phyloP scores from a whole-genome alignment of 2,797 vertebrate species.

The Rhynchonycteris naso region DNA sequence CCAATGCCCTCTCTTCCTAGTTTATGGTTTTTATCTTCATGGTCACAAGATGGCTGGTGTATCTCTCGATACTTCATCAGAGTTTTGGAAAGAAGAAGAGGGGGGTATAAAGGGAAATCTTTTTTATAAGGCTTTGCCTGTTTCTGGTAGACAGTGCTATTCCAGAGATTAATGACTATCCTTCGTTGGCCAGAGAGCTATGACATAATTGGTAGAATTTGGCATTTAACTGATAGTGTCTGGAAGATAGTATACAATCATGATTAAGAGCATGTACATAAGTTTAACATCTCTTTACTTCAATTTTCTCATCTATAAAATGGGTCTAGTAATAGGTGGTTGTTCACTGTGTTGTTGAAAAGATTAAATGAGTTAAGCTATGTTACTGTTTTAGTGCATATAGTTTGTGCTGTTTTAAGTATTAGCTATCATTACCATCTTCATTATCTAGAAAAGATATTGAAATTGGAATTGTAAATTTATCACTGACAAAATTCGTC shows the following conservation, averaged over 20 bases:
- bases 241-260: not conserved
- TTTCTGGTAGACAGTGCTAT: not conserved
- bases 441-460: not conserved
- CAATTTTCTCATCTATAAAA: not conserved
- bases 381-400: not conserved
- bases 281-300: constrained; percentile 16
- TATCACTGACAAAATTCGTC: not conserved
- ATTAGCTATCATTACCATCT: not conserved
- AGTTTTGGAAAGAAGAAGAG: not conserved
- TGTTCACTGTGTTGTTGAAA: not conserved
- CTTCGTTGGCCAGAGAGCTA: not conserved
- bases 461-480: constrained; percentile 4
- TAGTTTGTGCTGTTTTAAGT: constrained; percentile 18
- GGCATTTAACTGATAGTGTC: not conserved
- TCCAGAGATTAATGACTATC: not conserved
- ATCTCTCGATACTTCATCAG: not conserved
- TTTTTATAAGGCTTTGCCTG: not conserved
- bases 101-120: not conserved
- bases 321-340: not conserved
- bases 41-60: not conserved
- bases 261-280: not conserved
- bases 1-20: not conserved
- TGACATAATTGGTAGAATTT: not conserved
- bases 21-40: not conserved
- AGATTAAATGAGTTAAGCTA: not conserved